Conservation (phyloP, 2,797 vertebrate species). For the Brachyrhaphis roseni region DNA sequence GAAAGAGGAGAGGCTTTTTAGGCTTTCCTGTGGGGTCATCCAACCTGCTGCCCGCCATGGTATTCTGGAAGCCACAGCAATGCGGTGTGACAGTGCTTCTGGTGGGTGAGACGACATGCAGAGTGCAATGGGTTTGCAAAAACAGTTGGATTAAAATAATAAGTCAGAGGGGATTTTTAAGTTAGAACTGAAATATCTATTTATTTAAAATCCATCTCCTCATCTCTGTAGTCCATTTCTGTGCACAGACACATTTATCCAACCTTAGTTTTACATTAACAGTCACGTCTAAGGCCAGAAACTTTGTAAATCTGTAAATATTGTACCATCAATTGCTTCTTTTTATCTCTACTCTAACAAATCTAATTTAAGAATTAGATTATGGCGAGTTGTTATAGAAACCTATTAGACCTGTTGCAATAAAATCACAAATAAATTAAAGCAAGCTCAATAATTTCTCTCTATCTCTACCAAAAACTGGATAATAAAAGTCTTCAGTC, state of each 20-base stretch:
- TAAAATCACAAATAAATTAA: too few relatives aligned
- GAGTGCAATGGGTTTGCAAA: conserved; percentile 15
- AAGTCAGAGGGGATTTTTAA: too few relatives aligned
- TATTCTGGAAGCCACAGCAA: conserved; percentile 53
- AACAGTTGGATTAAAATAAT: not conserved
- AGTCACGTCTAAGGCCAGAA: not conserved
- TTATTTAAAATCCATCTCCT: not conserved
- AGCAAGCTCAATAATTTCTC: too few relatives aligned
- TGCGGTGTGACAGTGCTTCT: conserved; percentile 30
- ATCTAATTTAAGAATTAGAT: too few relatives aligned
- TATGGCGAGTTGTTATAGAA: too few relatives aligned
- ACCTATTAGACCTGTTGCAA: too few relatives aligned
- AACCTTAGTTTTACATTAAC: not conserved
- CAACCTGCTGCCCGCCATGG: conserved; percentile 66
- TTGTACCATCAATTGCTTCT: too few relatives aligned
- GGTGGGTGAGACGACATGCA: conserved; percentile 17
- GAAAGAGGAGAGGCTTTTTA: conserved; percentile 72
- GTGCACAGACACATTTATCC: not conserved
- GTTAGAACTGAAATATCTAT: not conserved
- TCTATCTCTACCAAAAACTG: too few relatives aligned
- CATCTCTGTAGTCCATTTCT: not conserved
- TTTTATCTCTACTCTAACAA: too few relatives aligned
- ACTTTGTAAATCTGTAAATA: not conserved
- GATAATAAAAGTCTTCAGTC: too few relatives aligned
- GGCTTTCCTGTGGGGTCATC: conserved; percentile 69